Base-by-base conservation (phyloP, 64 coral and sea anemone species). In the Stylophora pistillata region DNA sequence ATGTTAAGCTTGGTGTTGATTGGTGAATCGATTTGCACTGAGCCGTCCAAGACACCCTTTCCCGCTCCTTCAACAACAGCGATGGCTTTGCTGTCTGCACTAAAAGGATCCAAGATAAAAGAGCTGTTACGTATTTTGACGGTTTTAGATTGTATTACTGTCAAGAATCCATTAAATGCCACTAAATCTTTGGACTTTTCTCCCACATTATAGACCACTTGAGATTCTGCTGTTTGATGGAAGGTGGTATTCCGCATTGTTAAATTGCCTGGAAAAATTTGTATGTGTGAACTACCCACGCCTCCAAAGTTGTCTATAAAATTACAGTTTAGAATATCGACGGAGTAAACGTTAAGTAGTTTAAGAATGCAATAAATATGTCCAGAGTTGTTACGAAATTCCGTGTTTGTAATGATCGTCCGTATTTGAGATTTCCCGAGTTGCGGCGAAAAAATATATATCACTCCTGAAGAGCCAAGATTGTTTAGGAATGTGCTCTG, bases 251-350 rank as follows among this genome's bases (percentile, higher is more conserved):
- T 69, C 27, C 12, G 23, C 1, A 78, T 47, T 56, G 52, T n/a
- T 25, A 81, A 56, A 26, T 0, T 53, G 47, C 15, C 41, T 5
- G 52, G 23, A 23, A 41, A 5, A 4, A 33, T 63, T 2, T 78
- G 59, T 15, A 89, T 23, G 31, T 72, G 70, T 13, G 88, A 89
- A 6, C 88, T 76, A 57, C 52, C 60, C 10, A 14, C 5, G 5
- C 54, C 33, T 26, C 88, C 88, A 58, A 89, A 89, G 53, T 89
- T 89, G 47, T 89, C 54, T 26, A 23, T 54, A 55, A 89, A 89
- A 71, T 17, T 20, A 53, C 88, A 71, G 21, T 89, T n/a, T 15
- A 55, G 28, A 18, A 89, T 81, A 3, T 21, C 16, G 15, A 76
- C 52, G 30, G 13, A 0, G 4, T 60, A 2, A 62, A 20, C 28